Evolutionary conservation across 2,113 vertebrate species (phyloP), one percentile per base, ranked within the genome.

Genomic region (Lota lota): DNA sequence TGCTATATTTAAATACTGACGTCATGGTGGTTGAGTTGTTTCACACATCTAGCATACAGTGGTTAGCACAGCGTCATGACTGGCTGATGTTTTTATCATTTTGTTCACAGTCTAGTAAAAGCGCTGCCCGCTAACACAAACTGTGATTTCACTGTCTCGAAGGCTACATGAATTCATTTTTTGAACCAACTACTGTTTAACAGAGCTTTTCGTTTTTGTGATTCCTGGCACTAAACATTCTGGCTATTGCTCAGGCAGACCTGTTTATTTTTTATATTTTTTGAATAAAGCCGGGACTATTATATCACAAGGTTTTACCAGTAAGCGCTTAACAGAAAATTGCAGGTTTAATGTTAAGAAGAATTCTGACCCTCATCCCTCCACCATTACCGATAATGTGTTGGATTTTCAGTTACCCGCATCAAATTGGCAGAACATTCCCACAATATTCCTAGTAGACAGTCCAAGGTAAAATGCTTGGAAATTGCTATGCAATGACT

Each of bases 31-130:
- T 40, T 40, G 36, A 5, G 3, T 40, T 6, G 36, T 40, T 40
- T 40, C 36, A 40, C 36, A 40, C 36, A 11, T 40, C 11, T 4
- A 60, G 50, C 56, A 17, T n/a, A 56, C 54, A 20, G 33, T 24
- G 57, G 51, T 65, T 59, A 20, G 67, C 69, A 33, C 53, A n/a
- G 59, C 20, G 51, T 16, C n/a, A 10, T 59, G 54, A 70, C 62
- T 63, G 67, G 47, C 64, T 66, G 67, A 20, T 19, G 69, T 19
- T 76, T 70, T 73, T 63, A 66, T 68, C 24, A 50, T 18, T 59
- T 40, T 70, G 22, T 64, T 61, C 67, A 51, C 57, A 64, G 63
- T 61, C 59, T 14, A 56, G 15, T 18, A 10, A 61, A 50, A 54
- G 21, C 51, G 53, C 3, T 67, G 3, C 59, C 19, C 58, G 19